A percentile compares a stretch with the other conserved stretches of the same genome.
Evolutionary conservation across 2,888 invertebrate species (phyloP).

Genomic region (Phengaris alcon): DNA sequence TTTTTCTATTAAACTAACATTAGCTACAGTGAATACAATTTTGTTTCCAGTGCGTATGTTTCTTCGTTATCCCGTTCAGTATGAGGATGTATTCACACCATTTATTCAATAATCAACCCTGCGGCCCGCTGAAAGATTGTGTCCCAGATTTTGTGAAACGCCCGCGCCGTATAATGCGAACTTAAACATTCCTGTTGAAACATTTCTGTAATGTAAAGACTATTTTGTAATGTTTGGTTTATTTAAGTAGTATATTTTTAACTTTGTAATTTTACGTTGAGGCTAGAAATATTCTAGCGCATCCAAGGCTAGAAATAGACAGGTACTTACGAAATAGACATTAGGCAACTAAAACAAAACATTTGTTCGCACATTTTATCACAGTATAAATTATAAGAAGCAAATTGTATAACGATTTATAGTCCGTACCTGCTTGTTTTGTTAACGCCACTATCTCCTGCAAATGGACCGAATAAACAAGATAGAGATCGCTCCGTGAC

Average conservation of each 20-base stretch:
- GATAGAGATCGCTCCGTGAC: constrained; percentile 39
- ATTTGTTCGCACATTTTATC: constrained; percentile 7
- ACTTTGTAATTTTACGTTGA: not conserved
- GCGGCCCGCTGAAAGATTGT: constrained; percentile 33
- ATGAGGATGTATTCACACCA: constrained; percentile 35
- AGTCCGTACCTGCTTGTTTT: constrained; percentile 18
- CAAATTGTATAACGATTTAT: constrained; percentile 12
- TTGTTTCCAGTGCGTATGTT: constrained; percentile 13
- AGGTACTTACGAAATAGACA: not conserved
- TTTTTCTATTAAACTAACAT: constrained; percentile 6
- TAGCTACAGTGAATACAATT: constrained; percentile 18
- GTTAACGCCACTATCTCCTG: constrained; percentile 31
- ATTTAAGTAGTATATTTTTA: not conserved
- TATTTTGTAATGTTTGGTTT: not conserved
- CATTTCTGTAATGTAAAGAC: not conserved
- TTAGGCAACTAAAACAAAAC: not conserved
- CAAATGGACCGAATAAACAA: constrained; percentile 39
- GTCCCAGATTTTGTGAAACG: constrained; percentile 32
- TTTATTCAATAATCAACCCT: constrained; percentile 34
- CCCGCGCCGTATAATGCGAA: constrained; percentile 10
- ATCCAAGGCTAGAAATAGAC: not conserved
- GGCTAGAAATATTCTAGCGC: not conserved
- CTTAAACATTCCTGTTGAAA: not conserved
- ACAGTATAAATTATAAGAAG: not conserved
- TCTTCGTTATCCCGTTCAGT: constrained; percentile 26